Percentiles rank a stretch among this genome's conserved stretches.
Evolutionary conservation across 2,113 vertebrate species (phyloP).

Genomic region (Eira barbara): DNA sequence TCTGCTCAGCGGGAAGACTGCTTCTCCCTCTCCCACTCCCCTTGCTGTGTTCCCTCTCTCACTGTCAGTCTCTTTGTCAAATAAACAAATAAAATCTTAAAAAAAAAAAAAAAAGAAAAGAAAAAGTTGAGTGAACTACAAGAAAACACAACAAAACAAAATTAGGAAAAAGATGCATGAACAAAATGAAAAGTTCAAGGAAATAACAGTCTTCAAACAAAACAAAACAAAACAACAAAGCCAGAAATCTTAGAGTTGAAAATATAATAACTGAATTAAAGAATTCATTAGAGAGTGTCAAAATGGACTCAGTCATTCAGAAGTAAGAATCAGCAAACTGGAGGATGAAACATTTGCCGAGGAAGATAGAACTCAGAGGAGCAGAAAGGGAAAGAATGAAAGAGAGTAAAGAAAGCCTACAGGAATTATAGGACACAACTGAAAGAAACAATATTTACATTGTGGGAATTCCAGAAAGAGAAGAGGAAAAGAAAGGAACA

Average conservation of each 20-base stretch:
- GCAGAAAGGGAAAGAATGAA: neutral
- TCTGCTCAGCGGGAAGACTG: too few species aligned
- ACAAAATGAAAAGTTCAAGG: neutral
- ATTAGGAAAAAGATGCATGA: neutral
- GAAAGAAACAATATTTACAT: neutral
- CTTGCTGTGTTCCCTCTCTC: too few species aligned
- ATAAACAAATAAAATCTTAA: too few species aligned
- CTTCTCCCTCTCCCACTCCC: too few species aligned
- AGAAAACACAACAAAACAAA: neutral
- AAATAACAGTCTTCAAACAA: neutral
- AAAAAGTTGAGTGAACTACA: neutral
- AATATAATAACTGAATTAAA: neutral
- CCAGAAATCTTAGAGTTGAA: neutral
- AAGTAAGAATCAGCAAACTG: neutral
- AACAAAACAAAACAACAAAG: neutral
- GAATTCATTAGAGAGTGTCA: neutral
- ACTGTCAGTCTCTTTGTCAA: too few species aligned
- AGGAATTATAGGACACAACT: neutral
- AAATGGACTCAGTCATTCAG: neutral
- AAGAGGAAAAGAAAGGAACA: neutral
- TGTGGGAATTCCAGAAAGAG: neutral
- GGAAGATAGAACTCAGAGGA: neutral
- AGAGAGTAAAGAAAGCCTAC: neutral
- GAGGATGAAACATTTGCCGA: neutral
- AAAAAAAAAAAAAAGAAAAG: too few species aligned